Base-by-base conservation (phyloP, 2,797 vertebrate genomes). In the Microctenopoma lineatum region DNA sequence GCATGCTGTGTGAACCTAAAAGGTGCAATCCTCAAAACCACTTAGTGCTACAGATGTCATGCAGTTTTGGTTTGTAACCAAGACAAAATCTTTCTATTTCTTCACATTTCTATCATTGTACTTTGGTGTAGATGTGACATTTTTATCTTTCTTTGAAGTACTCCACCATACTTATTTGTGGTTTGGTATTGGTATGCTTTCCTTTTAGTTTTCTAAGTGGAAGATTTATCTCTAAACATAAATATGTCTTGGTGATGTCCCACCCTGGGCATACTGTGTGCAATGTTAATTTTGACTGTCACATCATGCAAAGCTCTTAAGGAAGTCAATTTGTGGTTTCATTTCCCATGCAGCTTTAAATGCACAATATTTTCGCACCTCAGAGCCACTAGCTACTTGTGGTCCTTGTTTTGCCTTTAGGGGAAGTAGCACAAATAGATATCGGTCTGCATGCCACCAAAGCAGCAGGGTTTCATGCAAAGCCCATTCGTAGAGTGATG, bases 291-390 rank as follows among this genome's bases (percentile, higher is more conserved):
- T 32, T 50, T 59, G 27, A 2, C 41, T 65, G 55, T 47, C 66
- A 52, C 66, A 75, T 67, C 16, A 41, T 13, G 84, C 77, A 77
- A 45, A 60, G 47, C 50, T 72, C 56, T 70, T 39, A 75, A 86
- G 82, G 82, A 84, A 89, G 80, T 86, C 16, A 14, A 67, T 67
- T 69, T 77, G 84, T 75, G 80, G 81, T 82, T 90, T 71, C 56
- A 47, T 79, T 85, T 89, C 71, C 65, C 77, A 82, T 83, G 74
- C 50, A 77, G 79, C 86, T 86, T 87, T 75, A 87, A 71, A 81
- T 75, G 63, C 70, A 75, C 66, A 58, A 18, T 53, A 70, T 55
- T 75, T 92, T 93, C 93, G 93, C 93, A 94, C 92, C 87, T 94
- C 59, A 15, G 59, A 56, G 62, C 59, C 60, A 86, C 52, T 71